Evolutionary conservation across 2,888 invertebrate species (phyloP).

Genomic region (Harpalus rufipes): DNA sequence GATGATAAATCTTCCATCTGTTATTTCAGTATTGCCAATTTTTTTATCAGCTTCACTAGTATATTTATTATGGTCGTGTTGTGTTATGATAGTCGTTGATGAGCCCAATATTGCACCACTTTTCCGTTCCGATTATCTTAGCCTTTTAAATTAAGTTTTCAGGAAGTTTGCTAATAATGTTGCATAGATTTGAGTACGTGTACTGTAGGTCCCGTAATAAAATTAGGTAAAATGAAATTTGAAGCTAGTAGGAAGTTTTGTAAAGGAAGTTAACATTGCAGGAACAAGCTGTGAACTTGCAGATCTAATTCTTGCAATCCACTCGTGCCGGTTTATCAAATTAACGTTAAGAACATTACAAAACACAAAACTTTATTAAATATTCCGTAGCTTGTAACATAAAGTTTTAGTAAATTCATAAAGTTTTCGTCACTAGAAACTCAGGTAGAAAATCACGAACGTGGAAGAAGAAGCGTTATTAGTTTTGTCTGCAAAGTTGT

Average conservation of each 20-base stretch:
- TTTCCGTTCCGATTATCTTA: not conserved
- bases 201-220: conserved; percentile 23
- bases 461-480: conserved; percentile 54
- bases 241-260: conserved; percentile 31
- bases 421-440: conserved; percentile 42
- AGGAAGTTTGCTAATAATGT: conserved; percentile 9
- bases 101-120: not conserved
- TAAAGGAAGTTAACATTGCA: conserved; percentile 36
- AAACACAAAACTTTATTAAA: conserved; percentile 64
- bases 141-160: conserved; percentile 9
- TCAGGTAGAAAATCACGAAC: conserved; percentile 44
- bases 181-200: conserved; percentile 37
- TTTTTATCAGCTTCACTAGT: not conserved
- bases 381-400: conserved; percentile 30
- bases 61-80: not conserved
- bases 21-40: not conserved
- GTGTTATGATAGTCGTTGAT: not conserved
- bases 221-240: conserved; percentile 45
- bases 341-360: conserved; percentile 59
- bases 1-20: too few relatives aligned
- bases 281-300: conserved; percentile 37
- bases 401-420: conserved; percentile 56
- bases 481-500: conserved; percentile 52
- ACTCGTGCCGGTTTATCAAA: conserved; percentile 58
- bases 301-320: conserved; percentile 53